phyloP scores from a whole-genome alignment of 2,113 vertebrate genomes.

The Cyanoramphus novaezelandiae region DNA sequence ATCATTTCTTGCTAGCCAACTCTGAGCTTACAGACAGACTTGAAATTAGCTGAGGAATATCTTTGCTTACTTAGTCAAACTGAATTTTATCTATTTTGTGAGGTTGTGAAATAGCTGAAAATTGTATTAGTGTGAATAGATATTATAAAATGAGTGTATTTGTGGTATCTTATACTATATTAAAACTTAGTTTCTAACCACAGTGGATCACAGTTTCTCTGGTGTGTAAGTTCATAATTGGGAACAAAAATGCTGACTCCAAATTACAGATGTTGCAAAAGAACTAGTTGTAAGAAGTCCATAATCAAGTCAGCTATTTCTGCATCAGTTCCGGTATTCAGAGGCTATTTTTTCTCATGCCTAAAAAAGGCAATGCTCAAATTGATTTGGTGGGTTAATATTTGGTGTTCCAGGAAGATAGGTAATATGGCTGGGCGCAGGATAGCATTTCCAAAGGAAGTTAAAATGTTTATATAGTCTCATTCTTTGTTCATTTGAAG shows the following conservation, averaged over 20 bases:
- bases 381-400: not conserved
- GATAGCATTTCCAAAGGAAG: not conserved
- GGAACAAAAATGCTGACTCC: not conserved
- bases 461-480: not conserved
- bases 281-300: not conserved
- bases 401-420: not conserved
- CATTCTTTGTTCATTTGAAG: not conserved
- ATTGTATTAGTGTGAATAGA: not conserved
- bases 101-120: not conserved
- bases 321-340: not conserved
- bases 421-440: not conserved
- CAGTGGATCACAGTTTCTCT: not conserved
- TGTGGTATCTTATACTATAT: not conserved
- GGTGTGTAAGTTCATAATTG: not conserved
- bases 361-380: not conserved
- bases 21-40: not conserved
- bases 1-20: not conserved
- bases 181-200: not conserved
- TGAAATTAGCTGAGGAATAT: not conserved
- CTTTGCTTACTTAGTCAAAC: not conserved
- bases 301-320: not conserved
- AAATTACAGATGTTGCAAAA: not conserved
- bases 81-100: not conserved
- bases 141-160: not conserved
- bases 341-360: not conserved